Evolutionary conservation across 2,113 vertebrate genomes (phyloP).

Genomic region (Steatornis caripensis): DNA sequence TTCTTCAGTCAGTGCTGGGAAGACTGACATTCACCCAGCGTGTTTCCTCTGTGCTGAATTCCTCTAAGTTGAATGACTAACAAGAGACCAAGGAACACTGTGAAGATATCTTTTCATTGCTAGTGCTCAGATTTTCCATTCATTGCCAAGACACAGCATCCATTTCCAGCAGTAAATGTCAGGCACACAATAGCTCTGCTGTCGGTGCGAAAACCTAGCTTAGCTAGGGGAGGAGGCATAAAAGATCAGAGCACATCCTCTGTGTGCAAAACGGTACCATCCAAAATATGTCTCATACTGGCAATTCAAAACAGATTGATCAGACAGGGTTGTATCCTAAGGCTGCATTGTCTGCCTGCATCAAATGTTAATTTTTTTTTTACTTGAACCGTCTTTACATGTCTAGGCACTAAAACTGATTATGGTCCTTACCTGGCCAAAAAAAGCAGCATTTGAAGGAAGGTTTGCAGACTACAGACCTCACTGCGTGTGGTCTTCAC

Average conservation of each 20-base stretch:
- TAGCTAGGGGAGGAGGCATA: not conserved
- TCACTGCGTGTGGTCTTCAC: not conserved
- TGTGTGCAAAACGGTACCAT: not conserved
- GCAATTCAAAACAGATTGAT: not conserved
- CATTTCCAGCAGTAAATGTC: constrained; percentile 69
- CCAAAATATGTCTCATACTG: not conserved
- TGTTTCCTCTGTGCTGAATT: constrained; percentile 33
- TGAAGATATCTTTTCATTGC: constrained; percentile 51
- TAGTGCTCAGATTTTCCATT: constrained; percentile 48
- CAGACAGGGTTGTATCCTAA: not conserved
- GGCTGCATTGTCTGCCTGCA: not conserved
- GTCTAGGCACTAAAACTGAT: not conserved
- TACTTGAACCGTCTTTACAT: not conserved
- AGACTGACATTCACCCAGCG: constrained; percentile 13
- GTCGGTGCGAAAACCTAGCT: constrained; percentile 62
- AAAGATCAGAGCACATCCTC: not conserved
- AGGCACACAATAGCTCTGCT: constrained; percentile 67
- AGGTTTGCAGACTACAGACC: not conserved
- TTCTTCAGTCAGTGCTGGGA: not conserved
- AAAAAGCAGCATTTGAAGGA: not conserved
- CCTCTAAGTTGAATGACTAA: constrained; percentile 8
- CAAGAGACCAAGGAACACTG: constrained; percentile 29
- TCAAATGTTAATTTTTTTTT: not conserved
- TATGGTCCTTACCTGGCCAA: not conserved
- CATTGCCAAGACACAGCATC: constrained; percentile 45